These are phyloP conservation scores for Galeopterus variegatus DNA, from an alignment of 2,113 vertebrate species.

Conservation along the genomic window DNA sequence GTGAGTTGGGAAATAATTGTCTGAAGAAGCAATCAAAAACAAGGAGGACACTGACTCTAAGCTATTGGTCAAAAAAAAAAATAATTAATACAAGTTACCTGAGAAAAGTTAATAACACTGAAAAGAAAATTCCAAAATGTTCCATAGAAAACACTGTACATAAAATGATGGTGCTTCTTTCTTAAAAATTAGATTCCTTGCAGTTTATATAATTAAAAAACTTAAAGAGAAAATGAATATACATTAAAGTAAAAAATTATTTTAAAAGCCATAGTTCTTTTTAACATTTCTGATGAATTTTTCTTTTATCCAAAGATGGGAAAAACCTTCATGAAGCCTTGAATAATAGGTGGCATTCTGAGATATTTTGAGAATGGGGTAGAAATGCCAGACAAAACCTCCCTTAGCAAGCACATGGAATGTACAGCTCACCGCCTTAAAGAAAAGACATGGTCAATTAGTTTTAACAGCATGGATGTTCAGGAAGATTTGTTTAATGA, in stretches of 20 bases:
- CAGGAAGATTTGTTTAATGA: slow-evolving; percentile 82
- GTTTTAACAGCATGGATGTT: slow-evolving; percentile 78
- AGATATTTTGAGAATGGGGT: background rate
- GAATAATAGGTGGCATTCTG: background rate
- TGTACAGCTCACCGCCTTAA: slow-evolving; percentile 8
- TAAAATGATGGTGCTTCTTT: background rate
- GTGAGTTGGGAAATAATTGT: background rate
- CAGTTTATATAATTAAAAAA: background rate
- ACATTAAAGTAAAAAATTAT: background rate
- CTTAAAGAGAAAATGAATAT: background rate
- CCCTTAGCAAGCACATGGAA: background rate
- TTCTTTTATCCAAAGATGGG: background rate
- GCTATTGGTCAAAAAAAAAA: background rate
- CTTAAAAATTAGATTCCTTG: background rate
- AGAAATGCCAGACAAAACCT: slow-evolving; percentile 52
- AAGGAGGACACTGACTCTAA: background rate
- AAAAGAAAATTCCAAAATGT: background rate
- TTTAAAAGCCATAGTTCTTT: background rate
- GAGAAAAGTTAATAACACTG: background rate
- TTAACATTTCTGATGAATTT: background rate
- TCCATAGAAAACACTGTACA: background rate
- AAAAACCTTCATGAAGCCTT: background rate
- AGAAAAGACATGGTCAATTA: slow-evolving; percentile 82
- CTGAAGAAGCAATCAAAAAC: background rate
- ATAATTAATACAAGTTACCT: background rate